Evolutionary conservation across 2,888 invertebrate genomes (phyloP), one percentile per base, ranked within the genome.

Genomic region (Noctuana brunneofusca): DNA sequence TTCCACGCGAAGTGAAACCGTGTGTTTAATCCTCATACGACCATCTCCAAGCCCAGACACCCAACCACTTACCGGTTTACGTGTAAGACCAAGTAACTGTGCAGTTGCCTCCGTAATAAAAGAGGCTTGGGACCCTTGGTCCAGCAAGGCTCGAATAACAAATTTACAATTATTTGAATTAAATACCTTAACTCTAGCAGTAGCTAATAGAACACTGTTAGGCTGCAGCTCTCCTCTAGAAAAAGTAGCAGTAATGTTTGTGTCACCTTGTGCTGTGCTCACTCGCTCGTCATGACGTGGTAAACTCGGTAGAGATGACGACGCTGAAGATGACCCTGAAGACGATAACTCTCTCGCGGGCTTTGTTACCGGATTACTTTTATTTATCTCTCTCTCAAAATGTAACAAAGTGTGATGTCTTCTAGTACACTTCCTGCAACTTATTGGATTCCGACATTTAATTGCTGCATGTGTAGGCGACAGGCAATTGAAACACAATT

Each of bases 21-120:
- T 32, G 30, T 32, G 9, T 32, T 32, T 32, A 9, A 32, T 32
- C 9, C 9, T 32, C 30, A 32, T 32, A 32, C 54, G 14, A 12
- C 22, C 46, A 9, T 58, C 64, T 16, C 64, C 65, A 16, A 67
- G 12, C 2, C 67, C 67, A 1, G 64, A 43, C 12, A 66, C 46
- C 12, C 14, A 22, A 3, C 66, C 64, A 2, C 48, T 59, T 14
- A 43, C 27, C 14, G 48, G 14, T 18, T n/a, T 43, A 20, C 35
- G 35, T 12, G 43, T 2, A 64, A 50, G 3, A 60, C 65, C 12
- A 66, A 54, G 12, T 50, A n/a, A 18, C 20, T 66, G 65, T 11
- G 30, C 60, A 6, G 63, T 62, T 46, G 58, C 38, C 48, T 64
- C 64, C n/a, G 38, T 14, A 5, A 38, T 5, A 38, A 38, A 38